A percentile compares a stretch with the other conserved stretches of the same genome.
Evolutionary conservation across 1,140 invertebrate genomes (phyloP).

Genomic region (Bombus picipes): DNA sequence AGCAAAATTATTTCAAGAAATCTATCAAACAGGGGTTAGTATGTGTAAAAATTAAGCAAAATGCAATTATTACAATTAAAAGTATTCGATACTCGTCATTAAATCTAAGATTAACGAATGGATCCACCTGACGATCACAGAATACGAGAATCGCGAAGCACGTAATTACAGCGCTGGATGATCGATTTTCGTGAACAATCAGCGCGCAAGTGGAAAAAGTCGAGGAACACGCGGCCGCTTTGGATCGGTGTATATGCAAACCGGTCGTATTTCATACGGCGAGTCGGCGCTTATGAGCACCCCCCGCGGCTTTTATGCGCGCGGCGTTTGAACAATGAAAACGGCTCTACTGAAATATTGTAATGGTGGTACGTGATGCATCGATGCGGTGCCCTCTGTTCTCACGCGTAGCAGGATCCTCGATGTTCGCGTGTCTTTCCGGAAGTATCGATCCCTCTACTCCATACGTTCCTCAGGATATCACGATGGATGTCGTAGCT

Average conservation of each 20-base stretch:
- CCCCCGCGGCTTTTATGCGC: constrained; percentile 58
- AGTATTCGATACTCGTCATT: fast-evolving
- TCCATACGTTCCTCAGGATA: background rate
- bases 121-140: background rate
- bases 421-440: constrained; percentile 37
- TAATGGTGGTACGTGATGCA: constrained; percentile 55
- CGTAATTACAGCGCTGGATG: background rate
- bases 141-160: background rate
- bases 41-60: no score
- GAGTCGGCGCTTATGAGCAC: constrained; percentile 56
- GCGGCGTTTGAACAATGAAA: constrained; percentile 58
- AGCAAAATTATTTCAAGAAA: background rate
- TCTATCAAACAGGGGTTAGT: no score
- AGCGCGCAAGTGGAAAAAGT: constrained; percentile 1
- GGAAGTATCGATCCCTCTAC: constrained; percentile 17
- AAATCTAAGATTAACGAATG: background rate
- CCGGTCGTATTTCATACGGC: constrained; percentile 60
- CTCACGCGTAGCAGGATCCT: constrained; percentile 45
- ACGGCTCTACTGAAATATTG: constrained; percentile 66
- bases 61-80: background rate
- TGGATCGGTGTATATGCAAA: constrained; percentile 38
- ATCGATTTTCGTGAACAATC: constrained; percentile 24
- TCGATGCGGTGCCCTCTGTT: constrained; percentile 49
- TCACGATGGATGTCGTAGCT: background rate
- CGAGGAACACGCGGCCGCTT: constrained; percentile 15